phyloP scores from a whole-genome alignment of 2,113 vertebrate species.

The Peromyscus polionotus region DNA sequence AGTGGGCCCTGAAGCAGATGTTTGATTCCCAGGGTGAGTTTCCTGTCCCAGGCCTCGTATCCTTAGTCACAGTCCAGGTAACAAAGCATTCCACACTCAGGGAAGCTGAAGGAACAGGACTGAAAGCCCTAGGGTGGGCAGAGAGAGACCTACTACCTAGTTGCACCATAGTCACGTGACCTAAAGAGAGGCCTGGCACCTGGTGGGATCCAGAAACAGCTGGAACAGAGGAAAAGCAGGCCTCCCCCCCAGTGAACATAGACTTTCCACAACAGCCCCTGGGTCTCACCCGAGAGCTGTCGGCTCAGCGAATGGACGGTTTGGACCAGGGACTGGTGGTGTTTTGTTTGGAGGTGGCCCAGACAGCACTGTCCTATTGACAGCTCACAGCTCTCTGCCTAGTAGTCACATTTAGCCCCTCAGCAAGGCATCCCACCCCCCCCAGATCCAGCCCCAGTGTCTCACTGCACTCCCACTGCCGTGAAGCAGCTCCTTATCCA shows the following conservation, averaged over 20 bases:
- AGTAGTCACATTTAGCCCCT: not conserved
- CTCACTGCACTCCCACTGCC: not conserved
- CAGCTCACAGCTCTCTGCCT: not conserved
- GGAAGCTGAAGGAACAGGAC: not conserved
- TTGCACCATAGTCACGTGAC: not conserved
- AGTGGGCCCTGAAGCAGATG: not conserved
- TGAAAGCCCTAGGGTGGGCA: not conserved
- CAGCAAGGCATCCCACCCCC: not conserved
- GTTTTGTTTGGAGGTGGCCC: not conserved
- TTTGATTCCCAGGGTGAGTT: not conserved
- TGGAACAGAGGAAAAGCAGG: not conserved
- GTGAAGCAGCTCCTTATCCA: not conserved
- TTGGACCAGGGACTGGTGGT: not conserved
- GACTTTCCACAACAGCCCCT: not conserved
- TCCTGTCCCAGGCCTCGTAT: not conserved
- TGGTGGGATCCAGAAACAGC: not conserved
- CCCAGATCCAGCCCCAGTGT: not conserved
- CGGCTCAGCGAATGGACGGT: not conserved
- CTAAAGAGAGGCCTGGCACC: not conserved
- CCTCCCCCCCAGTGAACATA: not conserved
- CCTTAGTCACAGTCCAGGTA: constrained; percentile 41
- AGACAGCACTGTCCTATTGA: not conserved
- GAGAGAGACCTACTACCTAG: not conserved
- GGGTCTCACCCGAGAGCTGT: not conserved
- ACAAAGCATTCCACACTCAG: constrained; percentile 11